Evolutionary conservation across 2,888 invertebrate species (phyloP).

Genomic region (Epinotia ramella): DNA sequence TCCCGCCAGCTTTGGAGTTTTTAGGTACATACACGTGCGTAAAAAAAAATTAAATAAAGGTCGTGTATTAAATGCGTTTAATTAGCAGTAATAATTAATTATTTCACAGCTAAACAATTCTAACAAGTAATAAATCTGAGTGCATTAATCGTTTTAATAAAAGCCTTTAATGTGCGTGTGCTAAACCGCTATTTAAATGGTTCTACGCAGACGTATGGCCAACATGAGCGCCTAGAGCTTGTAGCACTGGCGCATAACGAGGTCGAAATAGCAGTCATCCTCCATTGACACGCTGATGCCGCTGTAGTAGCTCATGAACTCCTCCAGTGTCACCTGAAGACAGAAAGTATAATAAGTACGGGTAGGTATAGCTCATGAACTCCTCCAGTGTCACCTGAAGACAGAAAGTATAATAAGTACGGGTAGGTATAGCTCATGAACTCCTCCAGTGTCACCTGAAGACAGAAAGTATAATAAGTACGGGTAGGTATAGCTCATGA

Average conservation of each 20-base stretch:
- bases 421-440: constrained; percentile 98
- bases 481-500: constrained; percentile 97
- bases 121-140: constrained; percentile 23
- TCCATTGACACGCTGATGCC: constrained; percentile 98
- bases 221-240: constrained; percentile 87
- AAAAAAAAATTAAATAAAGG: background rate
- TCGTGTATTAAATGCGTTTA: background rate
- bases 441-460: constrained; percentile 96
- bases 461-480: constrained; percentile 47
- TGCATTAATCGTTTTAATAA: constrained; percentile 18
- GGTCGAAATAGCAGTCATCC: constrained; percentile 96
- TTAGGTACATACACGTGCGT: too few species aligned
- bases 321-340: constrained; percentile 94
- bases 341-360: background rate
- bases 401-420: constrained; percentile 5
- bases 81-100: constrained; percentile 47
- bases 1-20: too few species aligned
- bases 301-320: constrained; percentile 97
- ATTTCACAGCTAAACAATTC: constrained; percentile 43
- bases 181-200: background rate
- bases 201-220: background rate
- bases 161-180: background rate
- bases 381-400: constrained; percentile 96
- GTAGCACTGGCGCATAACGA: constrained; percentile 97
- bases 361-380: constrained; percentile 97